phyloP scores from a whole-genome alignment of 2,797 vertebrate species.

The Tarsius wallacei region DNA sequence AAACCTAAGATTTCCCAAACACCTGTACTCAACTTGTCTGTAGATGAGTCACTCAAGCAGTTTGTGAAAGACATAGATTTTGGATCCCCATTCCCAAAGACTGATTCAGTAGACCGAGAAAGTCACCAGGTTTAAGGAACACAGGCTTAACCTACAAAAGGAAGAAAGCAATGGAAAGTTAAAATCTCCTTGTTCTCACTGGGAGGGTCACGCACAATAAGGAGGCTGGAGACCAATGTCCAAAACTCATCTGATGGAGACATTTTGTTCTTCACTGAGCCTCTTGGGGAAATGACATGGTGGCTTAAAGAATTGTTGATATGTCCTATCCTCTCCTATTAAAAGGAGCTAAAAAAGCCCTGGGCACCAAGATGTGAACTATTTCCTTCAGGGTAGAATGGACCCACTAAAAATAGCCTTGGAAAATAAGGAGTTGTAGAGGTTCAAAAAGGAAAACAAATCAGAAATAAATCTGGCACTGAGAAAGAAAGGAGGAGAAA shows the following conservation, averaged over 20 bases:
- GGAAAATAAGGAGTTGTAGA: conserved; percentile 87
- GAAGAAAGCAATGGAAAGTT: neutral
- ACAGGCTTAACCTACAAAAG: conserved; percentile 38
- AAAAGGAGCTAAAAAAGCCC: conserved; percentile 88
- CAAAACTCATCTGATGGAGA: conserved; percentile 84
- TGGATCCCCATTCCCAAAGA: neutral
- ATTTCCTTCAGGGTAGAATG: conserved; percentile 88
- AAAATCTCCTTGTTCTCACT: neutral
- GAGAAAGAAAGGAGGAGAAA: conserved; percentile 69
- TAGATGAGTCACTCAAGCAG: neutral
- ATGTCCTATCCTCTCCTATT: conserved; percentile 87
- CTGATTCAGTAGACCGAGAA: neutral
- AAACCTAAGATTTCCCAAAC: conserved; percentile 18
- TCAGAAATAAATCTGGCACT: conserved; percentile 83
- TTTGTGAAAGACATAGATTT: neutral
- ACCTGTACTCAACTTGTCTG: neutral
- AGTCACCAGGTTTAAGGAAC: conserved; percentile 10
- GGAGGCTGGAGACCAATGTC: conserved; percentile 79
- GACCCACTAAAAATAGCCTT: conserved; percentile 87
- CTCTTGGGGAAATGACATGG: conserved; percentile 89
- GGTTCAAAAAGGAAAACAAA: conserved; percentile 86
- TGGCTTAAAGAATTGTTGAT: conserved; percentile 88
- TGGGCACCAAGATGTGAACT: conserved; percentile 83
- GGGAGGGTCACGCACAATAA: conserved; percentile 61
- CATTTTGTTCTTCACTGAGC: conserved; percentile 89